These are phyloP conservation scores for Cynocephalus volans DNA, from an alignment of 2,113 vertebrate genomes.

Conservation along the genomic window DNA sequence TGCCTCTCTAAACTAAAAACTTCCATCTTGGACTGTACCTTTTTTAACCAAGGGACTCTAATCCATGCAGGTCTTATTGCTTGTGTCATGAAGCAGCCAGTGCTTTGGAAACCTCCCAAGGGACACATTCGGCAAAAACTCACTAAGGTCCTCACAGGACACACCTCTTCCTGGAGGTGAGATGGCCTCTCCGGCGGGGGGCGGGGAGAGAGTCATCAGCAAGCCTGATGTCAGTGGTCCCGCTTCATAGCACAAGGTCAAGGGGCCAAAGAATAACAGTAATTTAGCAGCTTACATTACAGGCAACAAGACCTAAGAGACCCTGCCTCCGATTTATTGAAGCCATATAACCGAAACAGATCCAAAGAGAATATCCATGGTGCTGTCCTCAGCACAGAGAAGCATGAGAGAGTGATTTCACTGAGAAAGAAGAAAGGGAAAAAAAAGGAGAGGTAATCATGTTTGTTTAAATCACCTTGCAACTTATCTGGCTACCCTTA, in stretches of 20 bases:
- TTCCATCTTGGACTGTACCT: neutral
- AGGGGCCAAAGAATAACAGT: neutral
- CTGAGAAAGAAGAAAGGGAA: neutral
- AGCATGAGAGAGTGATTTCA: neutral
- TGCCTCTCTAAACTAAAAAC: neutral
- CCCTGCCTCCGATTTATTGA: neutral
- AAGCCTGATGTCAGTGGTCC: neutral
- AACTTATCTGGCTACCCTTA: neutral
- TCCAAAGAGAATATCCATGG: neutral
- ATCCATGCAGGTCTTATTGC: neutral
- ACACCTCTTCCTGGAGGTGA: neutral
- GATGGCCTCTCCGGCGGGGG: neutral
- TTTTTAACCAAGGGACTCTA: rapidly evolving
- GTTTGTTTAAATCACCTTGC: neutral
- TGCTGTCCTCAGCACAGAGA: neutral
- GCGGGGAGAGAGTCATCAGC: neutral
- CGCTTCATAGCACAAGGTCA: neutral
- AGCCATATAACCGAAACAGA: neutral
- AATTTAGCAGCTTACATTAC: neutral
- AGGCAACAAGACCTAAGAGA: neutral
- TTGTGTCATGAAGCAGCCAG: rapidly evolving
- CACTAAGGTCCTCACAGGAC: neutral
- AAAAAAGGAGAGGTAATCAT: neutral
- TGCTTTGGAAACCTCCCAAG: neutral
- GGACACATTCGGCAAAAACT: neutral